Evolutionary conservation across 35 echinoderm and acorn worm species (phyloP).

Genomic region (Diadema setosum): DNA sequence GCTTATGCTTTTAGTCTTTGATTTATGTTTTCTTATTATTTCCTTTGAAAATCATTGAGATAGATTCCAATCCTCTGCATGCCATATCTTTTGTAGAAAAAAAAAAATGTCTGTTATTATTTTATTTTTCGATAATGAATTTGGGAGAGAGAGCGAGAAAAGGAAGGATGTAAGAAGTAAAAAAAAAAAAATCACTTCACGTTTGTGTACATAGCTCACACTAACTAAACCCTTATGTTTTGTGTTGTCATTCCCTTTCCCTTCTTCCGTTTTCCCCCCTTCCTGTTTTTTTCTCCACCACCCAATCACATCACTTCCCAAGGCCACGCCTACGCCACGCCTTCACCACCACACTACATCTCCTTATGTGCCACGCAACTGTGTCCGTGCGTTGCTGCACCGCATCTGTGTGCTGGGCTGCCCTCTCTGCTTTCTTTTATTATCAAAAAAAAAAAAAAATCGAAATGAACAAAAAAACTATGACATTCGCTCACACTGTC

Average conservation of each 20-base stretch:
- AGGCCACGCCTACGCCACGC: constrained; percentile 21
- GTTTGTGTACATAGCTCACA: constrained; percentile 19
- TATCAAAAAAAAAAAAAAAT: background rate
- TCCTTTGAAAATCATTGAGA: too few relatives aligned
- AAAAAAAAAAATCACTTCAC: background rate
- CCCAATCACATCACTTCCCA: constrained; percentile 7
- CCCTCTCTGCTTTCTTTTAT: background rate
- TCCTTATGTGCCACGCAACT: constrained; percentile 23
- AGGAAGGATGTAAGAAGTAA: background rate
- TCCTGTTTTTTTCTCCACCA: background rate
- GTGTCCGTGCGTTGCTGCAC: constrained; percentile 21
- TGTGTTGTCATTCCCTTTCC: constrained; percentile 18
- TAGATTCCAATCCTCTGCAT: background rate
- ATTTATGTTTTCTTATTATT: too few relatives aligned
- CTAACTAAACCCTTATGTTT: constrained; percentile 16
- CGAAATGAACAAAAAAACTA: background rate
- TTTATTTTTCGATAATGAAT: too few relatives aligned
- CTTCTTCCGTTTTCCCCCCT: constrained; percentile 15
- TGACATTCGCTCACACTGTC: background rate
- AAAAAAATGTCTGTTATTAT: background rate
- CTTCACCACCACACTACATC: constrained; percentile 23
- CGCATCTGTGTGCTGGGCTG: constrained; percentile 3
- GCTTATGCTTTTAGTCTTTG: background rate
- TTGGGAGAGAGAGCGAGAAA: background rate
- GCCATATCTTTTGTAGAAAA: constrained; percentile 8